These are phyloP conservation scores for Mustelus asterias DNA, from an alignment of 2,113 vertebrate species.

Conservation along the genomic window DNA sequence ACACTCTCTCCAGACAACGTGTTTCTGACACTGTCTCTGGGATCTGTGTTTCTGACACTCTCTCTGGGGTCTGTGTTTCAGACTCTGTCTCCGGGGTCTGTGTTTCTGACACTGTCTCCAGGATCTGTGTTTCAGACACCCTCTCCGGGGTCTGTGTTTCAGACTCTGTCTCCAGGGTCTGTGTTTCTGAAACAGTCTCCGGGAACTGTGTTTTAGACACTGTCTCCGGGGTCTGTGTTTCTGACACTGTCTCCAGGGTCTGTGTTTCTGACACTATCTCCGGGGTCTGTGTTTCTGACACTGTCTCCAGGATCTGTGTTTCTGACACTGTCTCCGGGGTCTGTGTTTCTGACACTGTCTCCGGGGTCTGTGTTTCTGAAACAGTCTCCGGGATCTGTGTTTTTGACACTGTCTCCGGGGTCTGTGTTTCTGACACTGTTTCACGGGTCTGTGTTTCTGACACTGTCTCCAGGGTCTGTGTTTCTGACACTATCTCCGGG, in stretches of 20 bases:
- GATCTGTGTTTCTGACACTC: background rate
- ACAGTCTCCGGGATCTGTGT: background rate
- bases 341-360: background rate
- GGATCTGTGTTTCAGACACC: background rate
- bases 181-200: background rate
- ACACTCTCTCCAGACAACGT: too few species aligned
- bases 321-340: background rate
- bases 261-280: background rate
- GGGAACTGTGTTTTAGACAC: background rate
- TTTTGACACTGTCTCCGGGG: background rate
- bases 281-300: background rate
- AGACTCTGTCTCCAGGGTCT: background rate
- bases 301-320: background rate
- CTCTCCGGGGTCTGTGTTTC: background rate
- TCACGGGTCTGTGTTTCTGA: background rate
- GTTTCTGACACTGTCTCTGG: background rate
- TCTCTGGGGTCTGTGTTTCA: background rate
- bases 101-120: background rate
- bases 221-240: background rate
- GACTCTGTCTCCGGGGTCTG: background rate
- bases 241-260: background rate
- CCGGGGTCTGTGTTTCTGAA: background rate
- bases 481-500: background rate
- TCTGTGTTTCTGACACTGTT: background rate
- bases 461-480: background rate